Conservation (phyloP, 2,113 vertebrate species). For the Nibea coibor region DNA sequence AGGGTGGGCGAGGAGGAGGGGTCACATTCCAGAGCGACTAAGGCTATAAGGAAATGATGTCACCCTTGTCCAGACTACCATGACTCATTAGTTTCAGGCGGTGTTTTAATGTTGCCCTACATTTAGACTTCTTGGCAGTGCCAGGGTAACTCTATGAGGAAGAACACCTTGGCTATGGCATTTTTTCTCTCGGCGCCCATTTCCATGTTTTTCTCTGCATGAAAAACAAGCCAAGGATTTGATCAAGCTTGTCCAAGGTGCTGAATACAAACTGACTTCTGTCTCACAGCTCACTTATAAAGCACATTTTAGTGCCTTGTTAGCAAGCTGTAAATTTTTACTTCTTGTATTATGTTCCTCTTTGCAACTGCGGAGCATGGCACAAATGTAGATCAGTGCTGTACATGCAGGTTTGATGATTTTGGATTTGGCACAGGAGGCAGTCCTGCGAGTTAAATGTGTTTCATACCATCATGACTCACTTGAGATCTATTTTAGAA, state of each 20-base stretch:
- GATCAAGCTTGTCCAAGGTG: neutral
- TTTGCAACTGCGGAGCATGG: constrained; percentile 7
- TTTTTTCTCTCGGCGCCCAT: constrained; percentile 31
- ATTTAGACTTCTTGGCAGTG: constrained; percentile 52
- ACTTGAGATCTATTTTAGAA: constrained; percentile 38
- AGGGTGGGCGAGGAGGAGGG: constrained; percentile 7
- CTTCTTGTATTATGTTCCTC: neutral
- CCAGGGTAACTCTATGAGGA: constrained; percentile 28
- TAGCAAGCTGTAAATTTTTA: constrained; percentile 37
- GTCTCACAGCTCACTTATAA: constrained; percentile 1
- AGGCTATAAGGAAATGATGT: constrained; percentile 73
- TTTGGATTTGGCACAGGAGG: constrained; percentile 11
- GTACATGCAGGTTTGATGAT: constrained; percentile 11
- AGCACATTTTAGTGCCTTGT: constrained; percentile 44
- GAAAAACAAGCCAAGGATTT: constrained; percentile 25
- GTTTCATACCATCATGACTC: constrained; percentile 38
- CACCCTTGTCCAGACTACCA: constrained; percentile 66
- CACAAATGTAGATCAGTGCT: neutral
- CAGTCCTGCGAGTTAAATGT: constrained; percentile 15
- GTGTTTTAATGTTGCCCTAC: constrained; percentile 46
- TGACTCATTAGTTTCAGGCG: constrained; percentile 69
- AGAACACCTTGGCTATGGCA: constrained; percentile 40
- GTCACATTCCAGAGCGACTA: constrained; percentile 65
- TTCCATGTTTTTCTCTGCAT: constrained; percentile 32
- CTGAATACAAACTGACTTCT: neutral